Base-by-base conservation (phyloP, 2,888 invertebrate genomes). In the Archips crataeganus region DNA sequence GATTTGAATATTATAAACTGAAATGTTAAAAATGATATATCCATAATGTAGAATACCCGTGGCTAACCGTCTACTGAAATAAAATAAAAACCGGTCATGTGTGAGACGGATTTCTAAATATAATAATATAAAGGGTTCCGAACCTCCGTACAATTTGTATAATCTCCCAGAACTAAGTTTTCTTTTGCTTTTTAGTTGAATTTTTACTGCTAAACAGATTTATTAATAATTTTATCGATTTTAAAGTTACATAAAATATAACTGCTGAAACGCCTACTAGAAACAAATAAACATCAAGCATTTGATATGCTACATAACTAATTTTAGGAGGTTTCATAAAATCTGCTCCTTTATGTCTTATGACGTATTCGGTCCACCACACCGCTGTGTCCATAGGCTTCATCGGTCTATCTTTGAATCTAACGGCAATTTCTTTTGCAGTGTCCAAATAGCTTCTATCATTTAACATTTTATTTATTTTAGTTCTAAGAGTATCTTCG, bases 241-340 rank as follows among this genome's bases (percentile, higher is more conserved):
- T 76, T 6, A 68, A 45, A 13, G 71, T 39, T 49, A 75, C 39
- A 71, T 74, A 32, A 57, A 68, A 57, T 36, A 73, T 8, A 49
- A 77, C 3, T 75, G 3, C 34, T 5, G 62, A 34, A 8, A 75
- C 11, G 0, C 90, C 11, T 1, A 91, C 79, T 77, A 94, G 92
- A 13, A 84, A 92, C 51, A 95, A 45, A 54, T 71, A 86, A 47
- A 96, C 90, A 81, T 96, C 96, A 3, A 95, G 74, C 47, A 94
- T 79, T 32, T 88, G 75, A 75, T 88, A 88, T 77, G 92, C 89
- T 80, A 91, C 87, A 77, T 91, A 88, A 3, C 85, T 84, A 75
- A 95, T 81, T 68, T 90, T 83, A 2, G 81, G 80, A 9, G 77
- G 76, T 67, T 75, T 80, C 72, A 81, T 77, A 59, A 79, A 79